Conservation (phyloP, 2,888 invertebrate species). For the Phlogophora meticulosa region DNA sequence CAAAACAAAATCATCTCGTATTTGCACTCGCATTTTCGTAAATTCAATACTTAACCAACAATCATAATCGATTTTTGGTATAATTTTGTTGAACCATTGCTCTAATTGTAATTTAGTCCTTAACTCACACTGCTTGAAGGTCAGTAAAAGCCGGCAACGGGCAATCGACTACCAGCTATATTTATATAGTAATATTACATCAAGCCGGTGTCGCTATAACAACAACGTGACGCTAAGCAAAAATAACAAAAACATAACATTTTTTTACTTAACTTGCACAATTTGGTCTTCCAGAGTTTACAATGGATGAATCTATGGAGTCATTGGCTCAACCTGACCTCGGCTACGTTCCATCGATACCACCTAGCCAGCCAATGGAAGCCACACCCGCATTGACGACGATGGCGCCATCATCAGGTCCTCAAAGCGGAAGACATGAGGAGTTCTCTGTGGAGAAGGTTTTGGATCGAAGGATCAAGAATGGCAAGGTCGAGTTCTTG, state of each 20-base stretch:
- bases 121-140: constrained; percentile 7
- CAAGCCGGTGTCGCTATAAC: constrained; percentile 25
- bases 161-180: too few relatives aligned
- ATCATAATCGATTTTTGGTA: background rate
- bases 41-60: background rate
- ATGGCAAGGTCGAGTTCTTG: constrained; percentile 93
- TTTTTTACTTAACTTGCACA: background rate
- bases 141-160: too few relatives aligned
- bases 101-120: background rate
- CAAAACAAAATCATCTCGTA: background rate
- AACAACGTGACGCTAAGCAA: constrained; percentile 11
- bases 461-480: constrained; percentile 92
- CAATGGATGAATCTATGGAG: constrained; percentile 74
- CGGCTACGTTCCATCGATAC: constrained; percentile 57
- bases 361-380: constrained; percentile 67
- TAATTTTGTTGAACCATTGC: background rate
- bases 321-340: constrained; percentile 68
- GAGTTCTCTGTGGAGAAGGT: constrained; percentile 95
- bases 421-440: constrained; percentile 88
- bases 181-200: background rate
- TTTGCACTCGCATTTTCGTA: background rate
- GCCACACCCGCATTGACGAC: constrained; percentile 55
- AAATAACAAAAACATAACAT: background rate
- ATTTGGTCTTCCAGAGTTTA: too few relatives aligned
- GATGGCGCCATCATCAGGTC: constrained; percentile 65